Evolutionary conservation across 2,113 vertebrate genomes (phyloP), one percentile per base, ranked within the genome.

Genomic region (Varanus komodoensis): DNA sequence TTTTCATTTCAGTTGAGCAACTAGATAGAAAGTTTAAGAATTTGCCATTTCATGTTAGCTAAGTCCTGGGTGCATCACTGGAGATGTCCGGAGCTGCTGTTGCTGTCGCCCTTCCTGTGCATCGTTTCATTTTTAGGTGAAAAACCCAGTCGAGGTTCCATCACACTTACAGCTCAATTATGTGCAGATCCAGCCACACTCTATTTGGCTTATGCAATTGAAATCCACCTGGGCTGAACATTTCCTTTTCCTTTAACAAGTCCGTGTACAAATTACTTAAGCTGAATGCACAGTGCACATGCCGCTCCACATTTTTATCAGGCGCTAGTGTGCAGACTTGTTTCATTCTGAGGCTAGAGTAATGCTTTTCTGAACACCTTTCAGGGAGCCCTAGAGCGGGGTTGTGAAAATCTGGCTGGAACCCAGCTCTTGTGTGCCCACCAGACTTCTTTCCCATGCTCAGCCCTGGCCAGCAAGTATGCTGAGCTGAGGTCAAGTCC

Each of bases 181-280:
- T 69, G 0, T 14, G 57, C 0, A 38, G 19, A 50, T 80, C 9
- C 6, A 93, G 52, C 61, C 77, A 21, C 21, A n/a, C 21, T 54
- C 61, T 32, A 3, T 2, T 4, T 87, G 69, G 2, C 34, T n/a
- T 74, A 6, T 34, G 2, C 68, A n/a, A 89, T 82, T 38, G 34
- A 48, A 90, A 44, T 64, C 0, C 74, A 77, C 85, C 54, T 48
- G 0, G 0, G 75, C 1, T 25, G 25, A 11, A 19, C 11, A 8
- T 64, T 83, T 23, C 57, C 44, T 38, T 27, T 14, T 54, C 90
- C 64, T 4, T 25, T 34, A 93, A 90, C 50, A 57, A 29, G 38
- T 79, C 11, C n/a, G 71, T 73, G 84, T 21, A 50, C 9, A n/a
- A 12, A 1, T 0, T 0, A 2, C 6, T 85, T 44, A 0, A 32